Evolutionary conservation across 2,113 vertebrate species (phyloP), one percentile per base, ranked within the genome.

Genomic region (Desmodus rotundus): DNA sequence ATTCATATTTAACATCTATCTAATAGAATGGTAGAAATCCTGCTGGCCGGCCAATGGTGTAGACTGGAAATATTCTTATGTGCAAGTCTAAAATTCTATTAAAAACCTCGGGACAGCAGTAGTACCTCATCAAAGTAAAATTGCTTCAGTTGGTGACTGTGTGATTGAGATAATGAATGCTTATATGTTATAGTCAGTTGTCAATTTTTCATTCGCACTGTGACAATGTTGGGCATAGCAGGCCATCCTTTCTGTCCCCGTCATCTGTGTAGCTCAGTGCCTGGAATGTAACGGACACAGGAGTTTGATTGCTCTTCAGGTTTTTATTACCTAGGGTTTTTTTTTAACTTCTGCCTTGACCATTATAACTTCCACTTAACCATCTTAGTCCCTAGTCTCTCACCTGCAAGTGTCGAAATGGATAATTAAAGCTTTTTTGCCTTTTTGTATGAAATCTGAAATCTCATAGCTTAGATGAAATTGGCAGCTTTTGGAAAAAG

Each of bases 361-460:
- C 33, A 41, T 89, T 89, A 41, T n/a, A 83, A 65, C 43, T 96
- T 78, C 43, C 33, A 31, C 38, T 83, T 89, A 89, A 89, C 36
- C 41, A 74, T 89, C 47, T 91, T 16, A 93, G 73, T 70, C 47
- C 38, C 11, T 45, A 13, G 52, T 83, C 54, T 95, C 67, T 95
- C 47, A 63, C 33, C 43, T 84, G 50, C 5, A 58, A 80, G 74
- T 92, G 20, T 28, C 93, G 31, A 93, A 89, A 68, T 94, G 24
- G 8, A 43, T 95, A 89, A 94, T 58, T 89, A 88, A 94, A 93
- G 58, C 26, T 52, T 86, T 95, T 96, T 91, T 82, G 13, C 43
- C 67, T 81, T 94, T 96, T 82, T 89, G 52, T 94, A 24, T 96
- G 78, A 96, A 87, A 97, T 81, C 31, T 19, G 31, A 83, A 86